phyloP scores from a whole-genome alignment of 2,113 vertebrate species.

The rat (Rattus norvegicus) region GRCr8 NC_086022.1:73214501-73215000 shows the following conservation, averaged over 20 bases:
- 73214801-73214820: neutral
- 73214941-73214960: neutral
- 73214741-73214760: neutral
- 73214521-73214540: neutral
- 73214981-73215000: neutral
- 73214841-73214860: neutral
- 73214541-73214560: neutral
- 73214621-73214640: neutral
- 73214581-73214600: neutral
- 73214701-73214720: neutral
- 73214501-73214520: too few relatives aligned
- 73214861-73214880: neutral
- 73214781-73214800: neutral
- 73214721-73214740: too few relatives aligned
- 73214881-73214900: neutral
- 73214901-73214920: neutral
- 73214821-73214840: neutral
- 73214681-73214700: neutral
- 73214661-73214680: neutral
- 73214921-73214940: neutral
- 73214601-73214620: neutral
- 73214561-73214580: neutral
- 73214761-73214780: neutral
- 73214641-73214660: neutral
- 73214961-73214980: neutral